These are phyloP conservation scores for Cebus imitator DNA, from an alignment of 2,113 vertebrate species.

Conservation along the genomic window DNA sequence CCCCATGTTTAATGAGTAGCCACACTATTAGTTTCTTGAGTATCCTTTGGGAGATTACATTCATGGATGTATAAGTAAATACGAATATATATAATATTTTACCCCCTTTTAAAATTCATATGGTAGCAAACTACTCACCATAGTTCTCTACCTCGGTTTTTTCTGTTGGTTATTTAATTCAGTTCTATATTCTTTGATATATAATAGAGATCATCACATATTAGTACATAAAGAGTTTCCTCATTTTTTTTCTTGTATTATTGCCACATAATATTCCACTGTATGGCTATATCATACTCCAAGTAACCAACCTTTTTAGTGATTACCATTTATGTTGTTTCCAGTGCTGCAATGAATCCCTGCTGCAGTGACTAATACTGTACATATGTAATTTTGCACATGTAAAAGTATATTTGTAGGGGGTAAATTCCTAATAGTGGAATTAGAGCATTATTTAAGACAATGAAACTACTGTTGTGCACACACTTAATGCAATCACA, in stretches of 20 bases:
- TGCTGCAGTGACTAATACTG: not conserved
- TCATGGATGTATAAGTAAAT: not conserved
- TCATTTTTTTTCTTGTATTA: slow-evolving; percentile 21
- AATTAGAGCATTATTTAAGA: not conserved
- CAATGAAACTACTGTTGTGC: not conserved
- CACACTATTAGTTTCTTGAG: not conserved
- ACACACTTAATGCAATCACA: too few relatives aligned
- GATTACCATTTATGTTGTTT: not conserved
- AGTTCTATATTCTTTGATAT: not conserved
- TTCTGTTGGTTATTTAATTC: not conserved
- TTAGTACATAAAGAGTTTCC: not conserved
- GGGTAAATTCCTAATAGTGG: not conserved
- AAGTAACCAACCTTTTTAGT: not conserved
- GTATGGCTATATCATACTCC: not conserved
- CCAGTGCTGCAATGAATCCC: not conserved
- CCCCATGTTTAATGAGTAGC: not conserved
- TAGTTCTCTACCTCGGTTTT: not conserved
- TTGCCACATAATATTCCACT: not conserved
- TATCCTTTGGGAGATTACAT: not conserved
- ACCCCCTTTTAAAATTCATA: not conserved
- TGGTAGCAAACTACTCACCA: not conserved
- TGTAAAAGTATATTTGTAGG: not conserved
- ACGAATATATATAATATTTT: not conserved
- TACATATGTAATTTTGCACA: not conserved
- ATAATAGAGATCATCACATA: not conserved